Evolutionary conservation across 2,113 vertebrate species (phyloP).

Genomic region (Paedocypris sp.): DNA sequence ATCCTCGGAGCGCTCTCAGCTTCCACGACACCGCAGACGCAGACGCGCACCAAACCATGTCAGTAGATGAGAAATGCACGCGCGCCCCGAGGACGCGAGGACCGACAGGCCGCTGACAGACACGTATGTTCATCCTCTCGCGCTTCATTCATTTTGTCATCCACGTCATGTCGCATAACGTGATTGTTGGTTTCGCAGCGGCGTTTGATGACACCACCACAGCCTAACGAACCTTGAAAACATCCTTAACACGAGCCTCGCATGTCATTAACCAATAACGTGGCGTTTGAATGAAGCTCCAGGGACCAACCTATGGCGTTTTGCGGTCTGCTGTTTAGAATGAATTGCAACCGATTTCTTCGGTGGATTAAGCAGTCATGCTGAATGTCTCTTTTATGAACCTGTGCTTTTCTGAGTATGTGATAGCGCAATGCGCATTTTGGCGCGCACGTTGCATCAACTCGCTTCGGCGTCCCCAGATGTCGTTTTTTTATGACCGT

Average conservation of each 20-base stretch:
- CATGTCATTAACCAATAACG: conserved; percentile 8
- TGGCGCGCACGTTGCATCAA: not conserved
- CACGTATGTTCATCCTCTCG: conserved; percentile 45
- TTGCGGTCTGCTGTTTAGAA: not conserved
- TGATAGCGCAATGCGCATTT: conserved; percentile 59
- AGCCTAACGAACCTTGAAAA: not conserved
- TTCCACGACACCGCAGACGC: not conserved
- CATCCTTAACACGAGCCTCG: not conserved
- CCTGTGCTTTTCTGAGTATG: not conserved
- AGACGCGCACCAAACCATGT: conserved; percentile 39
- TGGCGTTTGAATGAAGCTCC: not conserved
- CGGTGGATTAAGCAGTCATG: not conserved
- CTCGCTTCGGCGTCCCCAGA: no score
- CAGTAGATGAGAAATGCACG: conserved; percentile 53
- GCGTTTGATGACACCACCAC: not conserved
- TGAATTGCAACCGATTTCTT: not conserved
- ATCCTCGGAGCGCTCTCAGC: not conserved
- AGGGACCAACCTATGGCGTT: not conserved
- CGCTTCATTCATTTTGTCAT: not conserved
- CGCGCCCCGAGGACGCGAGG: conserved; percentile 53
- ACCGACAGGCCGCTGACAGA: conserved; percentile 54
- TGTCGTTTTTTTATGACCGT: no score
- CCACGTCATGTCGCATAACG: not conserved
- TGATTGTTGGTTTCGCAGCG: not conserved
- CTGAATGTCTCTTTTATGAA: not conserved